A percentile compares a stretch with the other conserved stretches of the same genome.
These are phyloP conservation scores for Australoheros scitulus DNA, from an alignment of 2,113 vertebrate genomes.

Conservation along the genomic window DNA sequence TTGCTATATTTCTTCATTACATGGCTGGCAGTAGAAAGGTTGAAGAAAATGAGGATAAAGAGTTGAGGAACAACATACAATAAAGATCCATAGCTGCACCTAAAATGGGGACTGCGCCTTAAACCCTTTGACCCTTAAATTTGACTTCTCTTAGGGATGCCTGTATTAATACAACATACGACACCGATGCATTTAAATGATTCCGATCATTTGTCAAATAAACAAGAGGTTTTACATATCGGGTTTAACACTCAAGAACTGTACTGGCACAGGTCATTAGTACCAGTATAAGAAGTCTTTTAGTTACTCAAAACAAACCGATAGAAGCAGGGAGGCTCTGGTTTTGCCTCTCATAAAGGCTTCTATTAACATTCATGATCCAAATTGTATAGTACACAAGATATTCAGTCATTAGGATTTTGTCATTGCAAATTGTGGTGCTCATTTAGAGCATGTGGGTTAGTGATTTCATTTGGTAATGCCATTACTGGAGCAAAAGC, in stretches of 20 bases:
- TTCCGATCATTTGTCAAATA: background rate
- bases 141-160: background rate
- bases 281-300: background rate
- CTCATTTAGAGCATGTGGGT: slow-evolving; percentile 40
- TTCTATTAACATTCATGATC: slow-evolving; percentile 10
- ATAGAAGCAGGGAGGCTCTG: background rate
- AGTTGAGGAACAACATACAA: background rate
- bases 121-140: background rate
- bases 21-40: background rate
- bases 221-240: background rate
- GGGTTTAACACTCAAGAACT: background rate
- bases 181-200: background rate
- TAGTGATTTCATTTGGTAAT: slow-evolving; percentile 50
- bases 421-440: slow-evolving; percentile 45
- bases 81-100: background rate
- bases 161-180: background rate
- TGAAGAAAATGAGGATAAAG: background rate
- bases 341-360: slow-evolving; percentile 13
- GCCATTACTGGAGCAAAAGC: slow-evolving; percentile 57
- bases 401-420: slow-evolving; percentile 46
- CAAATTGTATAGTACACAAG: slow-evolving; percentile 15
- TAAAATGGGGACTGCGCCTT: background rate
- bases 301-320: slow-evolving; percentile 5
- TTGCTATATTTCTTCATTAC: background rate
- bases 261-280: background rate